These are phyloP conservation scores for Thoracochromis brauschi DNA, from an alignment of 2,113 vertebrate species.

Conservation along the genomic window DNA sequence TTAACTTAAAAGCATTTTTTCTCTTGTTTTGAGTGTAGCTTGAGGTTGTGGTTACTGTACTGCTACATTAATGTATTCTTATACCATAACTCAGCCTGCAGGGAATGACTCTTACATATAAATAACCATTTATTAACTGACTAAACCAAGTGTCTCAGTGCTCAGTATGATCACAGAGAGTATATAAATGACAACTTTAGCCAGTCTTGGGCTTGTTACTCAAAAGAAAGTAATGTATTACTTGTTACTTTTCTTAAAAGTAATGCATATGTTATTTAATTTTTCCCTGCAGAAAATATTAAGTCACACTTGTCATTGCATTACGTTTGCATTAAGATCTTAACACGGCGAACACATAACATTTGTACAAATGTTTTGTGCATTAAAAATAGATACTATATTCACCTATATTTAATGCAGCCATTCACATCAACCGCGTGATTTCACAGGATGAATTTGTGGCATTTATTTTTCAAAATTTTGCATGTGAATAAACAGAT, in stretches of 20 bases:
- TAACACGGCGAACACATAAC: not conserved
- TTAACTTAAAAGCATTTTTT: not conserved
- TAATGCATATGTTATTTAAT: not conserved
- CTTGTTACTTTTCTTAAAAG: not conserved
- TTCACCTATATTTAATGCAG: not conserved
- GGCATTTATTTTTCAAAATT: not conserved
- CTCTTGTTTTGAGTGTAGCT: not conserved
- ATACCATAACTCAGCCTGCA: not conserved
- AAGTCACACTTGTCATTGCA: not conserved
- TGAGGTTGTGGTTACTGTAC: not conserved
- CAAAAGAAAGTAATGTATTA: not conserved
- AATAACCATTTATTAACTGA: not conserved
- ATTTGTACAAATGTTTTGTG: not conserved
- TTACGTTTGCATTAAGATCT: not conserved
- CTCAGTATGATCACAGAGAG: too few species aligned
- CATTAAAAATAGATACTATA: not conserved
- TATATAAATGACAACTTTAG: not conserved
- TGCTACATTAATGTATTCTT: not conserved
- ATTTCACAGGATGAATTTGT: not conserved
- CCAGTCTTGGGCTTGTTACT: not conserved
- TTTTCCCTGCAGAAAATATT: not conserved
- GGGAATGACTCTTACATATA: not conserved
- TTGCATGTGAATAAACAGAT: not conserved
- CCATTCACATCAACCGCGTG: fast-evolving
- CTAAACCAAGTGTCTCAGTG: not conserved